Percentiles rank a stretch among this genome's conserved stretches.
Evolutionary conservation across 2,888 invertebrate genomes (phyloP).

Genomic region (Drepana falcataria): DNA sequence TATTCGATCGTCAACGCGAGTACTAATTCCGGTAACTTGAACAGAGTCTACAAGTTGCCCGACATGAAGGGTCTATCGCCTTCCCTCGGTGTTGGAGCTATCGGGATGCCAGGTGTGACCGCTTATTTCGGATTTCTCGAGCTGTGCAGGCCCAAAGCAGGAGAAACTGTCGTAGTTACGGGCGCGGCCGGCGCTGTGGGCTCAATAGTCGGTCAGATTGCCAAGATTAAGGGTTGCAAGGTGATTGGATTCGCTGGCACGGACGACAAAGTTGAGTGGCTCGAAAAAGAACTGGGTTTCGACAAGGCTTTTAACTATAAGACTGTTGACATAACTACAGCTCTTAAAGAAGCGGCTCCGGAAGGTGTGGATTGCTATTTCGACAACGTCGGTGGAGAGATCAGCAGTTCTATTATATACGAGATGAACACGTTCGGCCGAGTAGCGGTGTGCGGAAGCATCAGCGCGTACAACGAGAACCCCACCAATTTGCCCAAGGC

Average conservation of each 20-base stretch:
- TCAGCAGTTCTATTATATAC: constrained; percentile 76
- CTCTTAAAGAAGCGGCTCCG: constrained; percentile 81
- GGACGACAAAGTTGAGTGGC: constrained; percentile 83
- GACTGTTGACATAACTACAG: constrained; percentile 67
- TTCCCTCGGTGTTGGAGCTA: constrained; percentile 80
- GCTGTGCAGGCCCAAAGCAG: constrained; percentile 82
- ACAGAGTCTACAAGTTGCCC: constrained; percentile 59
- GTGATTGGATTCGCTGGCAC: constrained; percentile 85
- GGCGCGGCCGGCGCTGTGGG: constrained; percentile 89
- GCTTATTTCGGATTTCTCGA: constrained; percentile 87
- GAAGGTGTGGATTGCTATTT: constrained; percentile 86
- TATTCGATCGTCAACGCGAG: constrained; percentile 45
- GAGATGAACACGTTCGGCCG: constrained; percentile 78
- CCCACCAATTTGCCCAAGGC: constrained; percentile 37
- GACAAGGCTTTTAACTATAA: constrained; percentile 87
- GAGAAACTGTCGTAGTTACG: constrained; percentile 85
- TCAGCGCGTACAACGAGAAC: constrained; percentile 53
- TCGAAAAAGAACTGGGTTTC: constrained; percentile 81
- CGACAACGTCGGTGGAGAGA: constrained; percentile 85
- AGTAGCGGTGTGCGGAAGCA: constrained; percentile 45
- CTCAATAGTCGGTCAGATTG: constrained; percentile 85
- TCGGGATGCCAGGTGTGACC: constrained; percentile 85
- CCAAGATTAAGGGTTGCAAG: constrained; percentile 81
- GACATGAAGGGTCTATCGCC: constrained; percentile 71
- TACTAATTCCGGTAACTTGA: constrained; percentile 12